Conservation (phyloP, 2,888 invertebrate species). For the Tenthredo distinguenda region DNA sequence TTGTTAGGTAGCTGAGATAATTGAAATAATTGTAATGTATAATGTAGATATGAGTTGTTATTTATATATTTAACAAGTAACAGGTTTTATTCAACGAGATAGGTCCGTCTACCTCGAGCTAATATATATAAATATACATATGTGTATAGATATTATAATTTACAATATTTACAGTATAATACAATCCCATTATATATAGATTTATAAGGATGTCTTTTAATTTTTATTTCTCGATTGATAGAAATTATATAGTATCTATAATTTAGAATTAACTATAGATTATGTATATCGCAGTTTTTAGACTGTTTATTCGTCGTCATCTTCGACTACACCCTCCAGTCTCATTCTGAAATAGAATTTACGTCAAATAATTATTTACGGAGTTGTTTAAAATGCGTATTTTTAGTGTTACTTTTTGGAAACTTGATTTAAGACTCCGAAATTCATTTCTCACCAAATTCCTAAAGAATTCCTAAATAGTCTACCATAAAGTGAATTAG, state of each 20-base stretch:
- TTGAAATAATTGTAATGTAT: neutral
- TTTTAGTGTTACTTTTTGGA: neutral
- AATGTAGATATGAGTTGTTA: neutral
- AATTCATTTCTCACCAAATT: neutral
- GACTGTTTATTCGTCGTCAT: slow-evolving; percentile 38
- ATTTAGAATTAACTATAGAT: slow-evolving; percentile 15
- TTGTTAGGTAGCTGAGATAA: too few relatives aligned
- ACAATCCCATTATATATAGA: neutral
- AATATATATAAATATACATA: neutral
- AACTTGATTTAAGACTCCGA: neutral
- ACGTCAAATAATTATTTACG: neutral
- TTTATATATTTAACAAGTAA: neutral
- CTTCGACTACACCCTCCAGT: slow-evolving; percentile 62
- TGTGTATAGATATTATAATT: slow-evolving; percentile 1
- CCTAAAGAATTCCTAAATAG: too few relatives aligned
- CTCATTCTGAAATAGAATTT: slow-evolving; percentile 62
- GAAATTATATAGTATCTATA: neutral
- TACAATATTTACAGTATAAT: slow-evolving; percentile 33
- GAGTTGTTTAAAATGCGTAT: neutral
- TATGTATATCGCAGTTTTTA: neutral
- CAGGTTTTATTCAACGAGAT: slow-evolving; percentile 18
- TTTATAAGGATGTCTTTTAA: slow-evolving; percentile 1
- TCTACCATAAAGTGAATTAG: neutral
- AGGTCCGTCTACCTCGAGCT: slow-evolving; percentile 1
- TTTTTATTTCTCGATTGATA: neutral